Evolutionary conservation across 1,140 invertebrate species (phyloP).

Genomic region (Ridgeia piscesae): DNA sequence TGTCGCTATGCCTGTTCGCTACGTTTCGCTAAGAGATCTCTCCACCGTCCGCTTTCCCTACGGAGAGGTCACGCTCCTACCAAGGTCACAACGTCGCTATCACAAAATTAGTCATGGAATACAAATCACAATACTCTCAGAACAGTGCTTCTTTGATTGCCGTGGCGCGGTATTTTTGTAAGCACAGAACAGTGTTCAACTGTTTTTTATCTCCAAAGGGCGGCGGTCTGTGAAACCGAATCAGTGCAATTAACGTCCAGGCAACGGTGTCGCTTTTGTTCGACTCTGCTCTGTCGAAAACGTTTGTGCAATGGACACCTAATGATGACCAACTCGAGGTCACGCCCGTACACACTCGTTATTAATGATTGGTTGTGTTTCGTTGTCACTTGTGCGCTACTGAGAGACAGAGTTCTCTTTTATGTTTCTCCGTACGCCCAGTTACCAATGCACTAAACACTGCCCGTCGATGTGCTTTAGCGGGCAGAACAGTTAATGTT

Average conservation of each 20-base stretch:
- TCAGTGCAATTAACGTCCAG: background rate
- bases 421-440: slow-evolving; percentile 7
- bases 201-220: background rate
- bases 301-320: background rate
- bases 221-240: background rate
- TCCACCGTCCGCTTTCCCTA: background rate
- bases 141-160: background rate
- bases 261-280: background rate
- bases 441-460: background rate
- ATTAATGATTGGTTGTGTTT: background rate
- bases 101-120: background rate
- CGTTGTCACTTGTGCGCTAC: background rate
- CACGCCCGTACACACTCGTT: background rate
- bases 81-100: background rate
- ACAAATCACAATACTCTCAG: background rate
- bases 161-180: background rate
- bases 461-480: background rate
- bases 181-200: background rate
- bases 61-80: background rate
- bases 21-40: background rate
- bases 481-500: background rate
- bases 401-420: background rate
- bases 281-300: background rate
- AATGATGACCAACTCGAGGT: background rate
- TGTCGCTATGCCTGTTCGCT: background rate